Conservation (phyloP, 2,888 invertebrate species). For the Schrankia costaestrigalis region DNA sequence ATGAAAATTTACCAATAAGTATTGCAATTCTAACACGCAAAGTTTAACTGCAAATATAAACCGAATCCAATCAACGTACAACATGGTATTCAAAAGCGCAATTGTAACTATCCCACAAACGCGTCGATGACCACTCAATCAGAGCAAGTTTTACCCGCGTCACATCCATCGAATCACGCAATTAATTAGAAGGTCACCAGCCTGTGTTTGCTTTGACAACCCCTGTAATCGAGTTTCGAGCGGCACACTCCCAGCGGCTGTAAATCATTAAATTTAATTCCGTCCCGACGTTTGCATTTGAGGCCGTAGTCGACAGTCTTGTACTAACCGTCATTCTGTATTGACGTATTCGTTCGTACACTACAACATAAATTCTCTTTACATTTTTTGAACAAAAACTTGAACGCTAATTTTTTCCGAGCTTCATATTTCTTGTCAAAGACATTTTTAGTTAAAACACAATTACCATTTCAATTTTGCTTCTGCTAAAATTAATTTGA, state of each 20-base stretch:
- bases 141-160: slow-evolving; percentile 34
- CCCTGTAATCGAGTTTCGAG: slow-evolving; percentile 48
- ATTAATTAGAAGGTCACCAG: slow-evolving; percentile 53
- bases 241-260: slow-evolving; percentile 33
- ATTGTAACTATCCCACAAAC: slow-evolving; percentile 20
- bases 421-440: neutral
- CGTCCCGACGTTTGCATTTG: slow-evolving; percentile 41
- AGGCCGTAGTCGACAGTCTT: slow-evolving; percentile 38
- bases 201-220: slow-evolving; percentile 55
- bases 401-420: slow-evolving; percentile 16
- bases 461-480: no score
- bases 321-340: slow-evolving; percentile 27
- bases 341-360: slow-evolving; percentile 22
- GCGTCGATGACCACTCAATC: slow-evolving; percentile 38
- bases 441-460: neutral
- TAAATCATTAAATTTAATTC: slow-evolving; percentile 63
- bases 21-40: no score
- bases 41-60: no score
- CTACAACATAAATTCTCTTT: slow-evolving; percentile 23
- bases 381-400: slow-evolving; percentile 10
- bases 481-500: no score
- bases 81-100: slow-evolving; percentile 20
- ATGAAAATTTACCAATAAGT: no score
- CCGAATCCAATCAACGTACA: slow-evolving; percentile 14
- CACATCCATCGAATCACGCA: slow-evolving; percentile 45